phyloP scores from a whole-genome alignment of 1,140 invertebrate species.

The Pseudobourletiella spinata region DNA sequence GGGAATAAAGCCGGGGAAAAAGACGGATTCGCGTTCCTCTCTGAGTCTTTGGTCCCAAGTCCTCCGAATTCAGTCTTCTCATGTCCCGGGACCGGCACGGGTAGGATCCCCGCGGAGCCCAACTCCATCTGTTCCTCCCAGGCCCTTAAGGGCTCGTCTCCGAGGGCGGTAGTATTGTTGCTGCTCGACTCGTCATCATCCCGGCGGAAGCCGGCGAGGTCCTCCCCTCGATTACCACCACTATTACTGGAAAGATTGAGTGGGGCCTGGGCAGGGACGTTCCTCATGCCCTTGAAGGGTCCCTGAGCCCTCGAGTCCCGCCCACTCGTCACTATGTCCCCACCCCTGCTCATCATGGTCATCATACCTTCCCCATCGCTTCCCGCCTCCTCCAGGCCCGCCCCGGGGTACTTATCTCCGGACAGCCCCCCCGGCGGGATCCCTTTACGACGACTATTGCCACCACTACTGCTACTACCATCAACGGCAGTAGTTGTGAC shows the following conservation, averaged over 20 bases:
- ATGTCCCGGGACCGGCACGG: slow-evolving; percentile 21
- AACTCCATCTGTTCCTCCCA: not conserved
- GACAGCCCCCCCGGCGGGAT: not conserved
- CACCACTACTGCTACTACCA: not conserved
- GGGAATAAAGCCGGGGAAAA: slow-evolving; percentile 33
- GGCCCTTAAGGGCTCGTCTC: not conserved
- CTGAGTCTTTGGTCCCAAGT: slow-evolving; percentile 29
- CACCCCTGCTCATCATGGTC: not conserved
- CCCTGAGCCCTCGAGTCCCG: not conserved
- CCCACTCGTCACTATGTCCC: not conserved
- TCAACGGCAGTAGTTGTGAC: not conserved
- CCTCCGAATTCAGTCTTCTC: slow-evolving; percentile 32
- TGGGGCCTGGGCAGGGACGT: too few relatives aligned
- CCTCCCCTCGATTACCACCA: slow-evolving; percentile 9
- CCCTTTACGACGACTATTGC: too few relatives aligned
- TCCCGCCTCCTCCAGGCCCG: not conserved
- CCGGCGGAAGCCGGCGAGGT: not conserved
- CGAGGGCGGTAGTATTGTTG: not conserved
- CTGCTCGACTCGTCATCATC: not conserved
- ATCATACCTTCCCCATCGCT: not conserved
- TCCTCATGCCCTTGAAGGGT: not conserved
- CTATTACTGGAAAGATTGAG: not conserved
- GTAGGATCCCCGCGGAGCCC: too few relatives aligned
- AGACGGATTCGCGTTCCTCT: slow-evolving; percentile 17
- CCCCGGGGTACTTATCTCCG: not conserved